Evolutionary conservation across 2,797 vertebrate species (phyloP).

Genomic region (Acrocephalus scirpaceus): DNA sequence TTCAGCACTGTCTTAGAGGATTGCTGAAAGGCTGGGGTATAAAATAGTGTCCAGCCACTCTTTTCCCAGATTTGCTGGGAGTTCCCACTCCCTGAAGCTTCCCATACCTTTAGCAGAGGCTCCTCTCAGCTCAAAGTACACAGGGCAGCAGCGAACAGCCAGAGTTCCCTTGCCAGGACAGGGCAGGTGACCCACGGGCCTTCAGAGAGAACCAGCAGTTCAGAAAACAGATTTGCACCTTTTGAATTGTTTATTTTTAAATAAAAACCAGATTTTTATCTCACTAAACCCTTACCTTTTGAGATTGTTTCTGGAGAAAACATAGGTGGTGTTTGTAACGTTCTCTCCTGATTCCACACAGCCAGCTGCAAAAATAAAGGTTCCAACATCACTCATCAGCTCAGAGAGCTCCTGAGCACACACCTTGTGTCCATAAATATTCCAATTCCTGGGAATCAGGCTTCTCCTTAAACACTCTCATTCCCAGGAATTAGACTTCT

Average conservation of each 20-base stretch:
- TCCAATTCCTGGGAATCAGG: background rate
- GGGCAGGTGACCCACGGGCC: conserved; percentile 92
- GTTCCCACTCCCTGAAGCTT: background rate
- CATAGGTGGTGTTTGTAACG: conserved; percentile 91
- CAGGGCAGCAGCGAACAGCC: conserved; percentile 93
- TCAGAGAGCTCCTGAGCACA: background rate
- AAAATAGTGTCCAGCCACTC: background rate
- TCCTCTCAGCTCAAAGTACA: conserved; percentile 90
- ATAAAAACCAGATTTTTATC: background rate
- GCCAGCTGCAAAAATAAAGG: conserved; percentile 82
- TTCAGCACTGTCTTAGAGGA: background rate
- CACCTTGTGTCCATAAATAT: background rate
- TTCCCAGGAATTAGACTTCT: background rate
- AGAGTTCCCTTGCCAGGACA: conserved; percentile 92
- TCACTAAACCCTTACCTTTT: conserved; percentile 83
- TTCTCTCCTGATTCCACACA: conserved; percentile 95
- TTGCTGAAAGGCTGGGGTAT: background rate
- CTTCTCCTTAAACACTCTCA: background rate
- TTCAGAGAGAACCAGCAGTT: conserved; percentile 39
- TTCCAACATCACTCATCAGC: background rate
- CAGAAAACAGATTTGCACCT: background rate
- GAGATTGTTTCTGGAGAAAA: conserved; percentile 93
- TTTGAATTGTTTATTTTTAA: background rate
- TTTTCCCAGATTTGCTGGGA: background rate
- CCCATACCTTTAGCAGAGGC: conserved; percentile 60